phyloP scores from a whole-genome alignment of 2,797 vertebrate genomes.

The Coluber constrictor region DNA sequence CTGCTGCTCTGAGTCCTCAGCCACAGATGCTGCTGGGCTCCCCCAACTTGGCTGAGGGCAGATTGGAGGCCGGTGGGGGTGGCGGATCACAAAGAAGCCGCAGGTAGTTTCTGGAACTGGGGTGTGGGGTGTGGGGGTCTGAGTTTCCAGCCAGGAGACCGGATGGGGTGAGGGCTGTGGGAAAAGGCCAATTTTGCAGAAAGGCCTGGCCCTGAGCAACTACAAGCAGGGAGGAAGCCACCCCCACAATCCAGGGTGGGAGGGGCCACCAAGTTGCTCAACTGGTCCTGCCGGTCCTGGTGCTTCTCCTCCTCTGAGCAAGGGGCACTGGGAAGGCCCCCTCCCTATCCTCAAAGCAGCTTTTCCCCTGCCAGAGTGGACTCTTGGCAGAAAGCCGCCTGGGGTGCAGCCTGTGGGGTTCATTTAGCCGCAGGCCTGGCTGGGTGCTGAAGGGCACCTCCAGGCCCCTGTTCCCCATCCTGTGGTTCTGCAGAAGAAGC shows the following conservation, averaged over 20 bases:
- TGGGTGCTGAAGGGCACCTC: neutral
- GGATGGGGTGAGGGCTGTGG: too few relatives aligned
- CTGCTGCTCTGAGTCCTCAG: neutral
- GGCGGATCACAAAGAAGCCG: neutral
- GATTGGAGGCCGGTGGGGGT: too few relatives aligned
- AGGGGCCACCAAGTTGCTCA: neutral
- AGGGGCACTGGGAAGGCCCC: neutral
- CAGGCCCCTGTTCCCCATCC: neutral
- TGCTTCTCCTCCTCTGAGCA: neutral
- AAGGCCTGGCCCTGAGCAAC: neutral
- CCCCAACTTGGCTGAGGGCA: too few relatives aligned
- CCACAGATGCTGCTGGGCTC: neutral
- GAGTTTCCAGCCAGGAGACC: neutral
- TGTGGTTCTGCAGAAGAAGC: neutral
- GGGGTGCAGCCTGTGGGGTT: neutral
- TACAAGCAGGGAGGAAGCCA: neutral
- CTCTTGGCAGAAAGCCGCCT: neutral
- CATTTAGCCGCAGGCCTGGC: neutral
- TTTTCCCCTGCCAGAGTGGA: neutral
- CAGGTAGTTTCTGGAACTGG: neutral
- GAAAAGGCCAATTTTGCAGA: neutral
- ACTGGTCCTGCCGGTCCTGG: neutral
- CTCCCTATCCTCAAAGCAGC: neutral
- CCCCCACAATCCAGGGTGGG: neutral
- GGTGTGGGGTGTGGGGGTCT: too few relatives aligned